Percentiles rank a stretch among this genome's conserved stretches.
These are phyloP conservation scores for Daubentonia madagascariensis DNA, from an alignment of 2,113 vertebrate genomes.

Conservation along the genomic window DNA sequence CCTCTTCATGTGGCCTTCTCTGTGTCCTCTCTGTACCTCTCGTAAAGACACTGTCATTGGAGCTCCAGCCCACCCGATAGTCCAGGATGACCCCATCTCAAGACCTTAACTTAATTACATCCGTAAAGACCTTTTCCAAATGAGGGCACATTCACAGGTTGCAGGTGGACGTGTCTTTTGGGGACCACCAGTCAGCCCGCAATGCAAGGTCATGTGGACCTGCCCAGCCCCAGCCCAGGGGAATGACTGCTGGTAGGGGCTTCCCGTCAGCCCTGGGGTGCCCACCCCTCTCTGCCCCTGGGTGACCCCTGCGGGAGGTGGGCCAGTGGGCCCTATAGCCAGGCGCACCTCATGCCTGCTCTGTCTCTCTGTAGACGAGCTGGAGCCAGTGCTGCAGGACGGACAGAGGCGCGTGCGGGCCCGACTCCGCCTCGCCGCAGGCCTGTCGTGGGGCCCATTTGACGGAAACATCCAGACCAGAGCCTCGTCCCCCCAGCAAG, in stretches of 20 bases:
- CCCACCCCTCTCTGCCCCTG: rapidly evolving
- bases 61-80: neutral
- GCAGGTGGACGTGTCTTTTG: rapidly evolving
- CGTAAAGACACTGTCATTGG: neutral
- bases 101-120: neutral
- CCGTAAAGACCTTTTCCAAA: neutral
- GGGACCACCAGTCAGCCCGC: neutral
- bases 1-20: neutral
- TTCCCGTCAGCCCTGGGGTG: rapidly evolving
- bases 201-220: rapidly evolving
- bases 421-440: constrained; percentile 80
- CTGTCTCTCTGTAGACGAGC: constrained; percentile 75
- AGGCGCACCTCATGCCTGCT: neutral
- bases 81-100: neutral
- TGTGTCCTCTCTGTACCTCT: neutral
- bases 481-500: constrained; percentile 54
- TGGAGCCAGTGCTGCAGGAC: constrained; percentile 80
- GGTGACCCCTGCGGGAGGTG: rapidly evolving
- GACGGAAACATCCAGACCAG: constrained; percentile 85
- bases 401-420: constrained; percentile 82
- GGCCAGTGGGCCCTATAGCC: too few species aligned
- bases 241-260: neutral
- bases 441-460: constrained; percentile 92
- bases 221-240: neutral
- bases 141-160: rapidly evolving